A percentile compares a stretch with the other conserved stretches of the same genome.
Conservation (phyloP, 2,888 invertebrate genomes). For the Drosophila aldrichi region DNA sequence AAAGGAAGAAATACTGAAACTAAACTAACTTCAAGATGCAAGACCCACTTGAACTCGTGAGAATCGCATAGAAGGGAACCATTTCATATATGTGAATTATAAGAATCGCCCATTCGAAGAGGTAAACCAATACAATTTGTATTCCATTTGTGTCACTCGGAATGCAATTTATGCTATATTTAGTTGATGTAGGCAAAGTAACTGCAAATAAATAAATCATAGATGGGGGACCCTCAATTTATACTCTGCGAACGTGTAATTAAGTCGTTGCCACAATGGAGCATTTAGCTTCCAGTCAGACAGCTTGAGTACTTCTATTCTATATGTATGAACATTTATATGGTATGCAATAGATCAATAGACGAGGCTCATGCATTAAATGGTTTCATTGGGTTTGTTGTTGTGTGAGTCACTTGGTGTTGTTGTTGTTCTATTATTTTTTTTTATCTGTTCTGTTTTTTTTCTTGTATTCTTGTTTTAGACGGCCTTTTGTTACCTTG, state of each 20-base stretch:
- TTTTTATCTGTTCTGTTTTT: background rate
- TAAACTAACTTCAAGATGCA: background rate
- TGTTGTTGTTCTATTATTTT: too few relatives aligned
- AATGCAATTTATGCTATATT: background rate
- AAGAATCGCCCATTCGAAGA: background rate
- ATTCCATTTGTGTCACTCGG: background rate
- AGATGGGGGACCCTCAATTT: background rate
- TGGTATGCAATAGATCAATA: background rate
- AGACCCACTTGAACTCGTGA: background rate
- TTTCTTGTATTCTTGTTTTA: background rate
- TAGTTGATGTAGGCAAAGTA: background rate
- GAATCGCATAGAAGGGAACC: background rate
- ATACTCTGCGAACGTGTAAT: background rate
- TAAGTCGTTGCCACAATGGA: background rate
- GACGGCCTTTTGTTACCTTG: background rate
- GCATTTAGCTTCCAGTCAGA: background rate
- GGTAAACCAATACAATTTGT: background rate
- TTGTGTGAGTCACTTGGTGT: background rate
- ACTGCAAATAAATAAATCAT: background rate
- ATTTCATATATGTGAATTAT: background rate
- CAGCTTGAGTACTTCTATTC: background rate
- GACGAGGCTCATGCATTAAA: background rate
- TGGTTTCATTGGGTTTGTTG: background rate
- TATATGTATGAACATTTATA: too few relatives aligned
- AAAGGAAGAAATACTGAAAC: background rate